These are phyloP conservation scores for Eretmochelys imbricata DNA, from an alignment of 2,113 vertebrate species.

Conservation along the genomic window DNA sequence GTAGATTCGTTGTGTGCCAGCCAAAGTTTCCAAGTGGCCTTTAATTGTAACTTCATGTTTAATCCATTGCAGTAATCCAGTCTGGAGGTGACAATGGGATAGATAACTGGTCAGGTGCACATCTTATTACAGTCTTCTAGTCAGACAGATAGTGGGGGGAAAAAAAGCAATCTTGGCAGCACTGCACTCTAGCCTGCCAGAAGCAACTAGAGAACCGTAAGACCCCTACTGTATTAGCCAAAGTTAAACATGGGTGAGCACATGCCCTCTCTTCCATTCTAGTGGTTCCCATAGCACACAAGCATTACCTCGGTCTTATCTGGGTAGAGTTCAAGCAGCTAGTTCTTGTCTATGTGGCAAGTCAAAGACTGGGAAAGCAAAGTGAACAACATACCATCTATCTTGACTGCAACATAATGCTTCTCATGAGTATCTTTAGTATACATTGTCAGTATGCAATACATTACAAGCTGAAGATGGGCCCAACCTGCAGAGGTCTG, in stretches of 20 bases:
- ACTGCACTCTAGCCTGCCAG: background rate
- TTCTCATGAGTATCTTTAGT: background rate
- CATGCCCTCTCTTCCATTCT: background rate
- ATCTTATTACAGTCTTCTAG: background rate
- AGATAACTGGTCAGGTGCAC: background rate
- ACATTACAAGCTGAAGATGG: slow-evolving; percentile 13
- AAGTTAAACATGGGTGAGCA: background rate
- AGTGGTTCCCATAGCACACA: background rate
- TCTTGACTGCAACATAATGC: too few relatives aligned
- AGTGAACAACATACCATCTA: background rate
- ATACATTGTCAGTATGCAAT: background rate
- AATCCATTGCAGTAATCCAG: background rate
- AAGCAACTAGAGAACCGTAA: background rate
- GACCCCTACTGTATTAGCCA: background rate
- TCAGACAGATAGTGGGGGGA: background rate
- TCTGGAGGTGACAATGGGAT: background rate
- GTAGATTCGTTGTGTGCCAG: background rate
- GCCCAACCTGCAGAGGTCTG: background rate
- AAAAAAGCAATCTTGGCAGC: background rate
- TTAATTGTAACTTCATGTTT: background rate
- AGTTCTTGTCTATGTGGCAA: background rate
- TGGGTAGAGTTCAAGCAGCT: background rate
- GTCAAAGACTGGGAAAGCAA: background rate
- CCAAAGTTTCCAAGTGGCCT: too few relatives aligned
- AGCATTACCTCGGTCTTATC: background rate